Conservation (phyloP, 2,888 invertebrate genomes). For the Tholera decimalis region DNA sequence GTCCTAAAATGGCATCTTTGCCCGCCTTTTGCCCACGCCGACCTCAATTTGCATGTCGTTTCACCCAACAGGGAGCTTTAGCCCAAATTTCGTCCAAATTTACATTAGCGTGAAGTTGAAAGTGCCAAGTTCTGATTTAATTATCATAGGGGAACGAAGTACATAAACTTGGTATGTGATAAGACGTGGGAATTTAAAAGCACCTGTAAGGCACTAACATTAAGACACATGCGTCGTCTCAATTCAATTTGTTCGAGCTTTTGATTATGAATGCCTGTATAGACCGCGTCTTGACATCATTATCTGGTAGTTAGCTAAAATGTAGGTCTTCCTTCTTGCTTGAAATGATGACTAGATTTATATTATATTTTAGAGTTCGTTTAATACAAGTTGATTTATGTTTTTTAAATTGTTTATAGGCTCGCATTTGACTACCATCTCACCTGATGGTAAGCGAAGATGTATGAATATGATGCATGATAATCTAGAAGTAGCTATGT, state of each 20-base stretch:
- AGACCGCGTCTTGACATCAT: neutral
- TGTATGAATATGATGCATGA: too few relatives aligned
- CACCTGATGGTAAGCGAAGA: too few relatives aligned
- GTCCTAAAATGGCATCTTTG: slow-evolving; percentile 40
- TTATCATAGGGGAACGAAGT: slow-evolving; percentile 42
- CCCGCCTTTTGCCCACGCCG: slow-evolving; percentile 34
- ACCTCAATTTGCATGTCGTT: slow-evolving; percentile 57
- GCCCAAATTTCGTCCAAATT: slow-evolving; percentile 38
- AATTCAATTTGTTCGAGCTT: slow-evolving; percentile 31
- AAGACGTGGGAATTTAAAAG: slow-evolving; percentile 19
- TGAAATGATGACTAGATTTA: neutral
- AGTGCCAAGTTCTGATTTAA: slow-evolving; percentile 49
- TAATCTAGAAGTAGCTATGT: too few relatives aligned
- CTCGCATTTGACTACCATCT: too few relatives aligned
- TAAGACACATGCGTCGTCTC: slow-evolving; percentile 14
- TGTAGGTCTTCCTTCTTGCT: neutral
- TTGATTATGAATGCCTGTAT: slow-evolving; percentile 25
- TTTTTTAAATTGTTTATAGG: too few relatives aligned
- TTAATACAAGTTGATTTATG: too few relatives aligned
- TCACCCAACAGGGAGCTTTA: slow-evolving; percentile 17
- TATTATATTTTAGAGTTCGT: too few relatives aligned
- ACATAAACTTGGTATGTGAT: slow-evolving; percentile 35
- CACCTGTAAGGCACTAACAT: slow-evolving; percentile 30
- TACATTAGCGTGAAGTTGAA: slow-evolving; percentile 41
- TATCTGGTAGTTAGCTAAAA: neutral